Evolutionary conservation across 2,113 vertebrate species (phyloP), one percentile per base, ranked within the genome.

Genomic region (Spea bombifrons): DNA sequence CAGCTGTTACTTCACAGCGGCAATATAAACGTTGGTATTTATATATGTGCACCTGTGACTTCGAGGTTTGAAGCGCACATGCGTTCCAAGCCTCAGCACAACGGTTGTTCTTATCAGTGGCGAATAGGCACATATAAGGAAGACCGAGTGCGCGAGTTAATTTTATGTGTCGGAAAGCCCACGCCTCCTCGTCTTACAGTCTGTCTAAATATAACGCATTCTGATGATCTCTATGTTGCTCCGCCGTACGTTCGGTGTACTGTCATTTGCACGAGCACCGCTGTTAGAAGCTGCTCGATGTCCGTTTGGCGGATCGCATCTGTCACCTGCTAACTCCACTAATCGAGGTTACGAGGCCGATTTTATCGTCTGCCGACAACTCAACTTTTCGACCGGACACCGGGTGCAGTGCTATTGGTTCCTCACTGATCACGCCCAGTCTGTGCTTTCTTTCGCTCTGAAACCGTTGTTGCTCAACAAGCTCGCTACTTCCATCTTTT

Each of bases 81-180:
- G 76, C 76, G 76, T 72, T 53, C 76, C 68, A 78, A 6, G 3
- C 17, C 44, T 13, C 9, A 7, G 30, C 12, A 12, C 8, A 15
- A 15, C 69, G 9, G 55, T 15, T 17, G 64, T 10, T 16, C 49
- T 15, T 30, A 1, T 43, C 48, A 16, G 7, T 71, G 16, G 53
- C 17, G 53, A 30, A 49, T 30, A 45, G 10, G 10, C 50, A 67
- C 77, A 67, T 80, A 80, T 80, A 80, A 74, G 78, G 78, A 45
- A 66, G 64, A 80, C 44, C 68, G 6, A 45, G 52, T 2, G 9
- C 7, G 53, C 10, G 53, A 0, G 52, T 71, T 80, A 80, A 68
- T 80, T 44, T 68, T 80, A 80, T 7, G 3, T 43, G 1, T 13
- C 5, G 3, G 47, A 8, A 30, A 5, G 15, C 5, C 44, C 13